phyloP scores from a whole-genome alignment of 2,797 vertebrate species.

The Momotus momota region DNA sequence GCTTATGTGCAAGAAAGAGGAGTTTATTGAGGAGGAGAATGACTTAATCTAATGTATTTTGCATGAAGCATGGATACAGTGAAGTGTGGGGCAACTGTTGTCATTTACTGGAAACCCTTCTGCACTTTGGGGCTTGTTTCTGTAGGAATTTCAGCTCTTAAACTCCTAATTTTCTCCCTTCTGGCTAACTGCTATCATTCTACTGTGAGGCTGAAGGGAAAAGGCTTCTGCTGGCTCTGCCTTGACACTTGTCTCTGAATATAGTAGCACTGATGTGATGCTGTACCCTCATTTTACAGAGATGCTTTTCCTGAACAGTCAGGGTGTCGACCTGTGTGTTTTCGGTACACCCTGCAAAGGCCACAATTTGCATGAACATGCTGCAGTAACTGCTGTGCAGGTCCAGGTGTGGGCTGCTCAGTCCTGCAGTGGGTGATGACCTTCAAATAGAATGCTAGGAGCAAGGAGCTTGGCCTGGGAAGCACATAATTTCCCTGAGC shows the following conservation, averaged over 20 bases:
- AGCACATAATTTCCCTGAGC: neutral
- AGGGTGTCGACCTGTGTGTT: accelerated
- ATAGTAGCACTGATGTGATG: neutral
- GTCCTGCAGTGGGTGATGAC: neutral
- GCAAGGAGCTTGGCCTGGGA: neutral
- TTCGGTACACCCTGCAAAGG: accelerated
- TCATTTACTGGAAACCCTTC: neutral
- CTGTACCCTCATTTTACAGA: accelerated
- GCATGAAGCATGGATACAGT: neutral
- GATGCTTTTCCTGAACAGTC: neutral
- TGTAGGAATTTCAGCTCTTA: neutral
- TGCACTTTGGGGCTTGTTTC: neutral
- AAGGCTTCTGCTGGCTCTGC: neutral
- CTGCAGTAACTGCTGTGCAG: neutral
- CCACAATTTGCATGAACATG: neutral
- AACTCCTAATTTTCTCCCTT: neutral
- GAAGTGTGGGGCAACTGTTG: neutral
- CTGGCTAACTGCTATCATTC: neutral
- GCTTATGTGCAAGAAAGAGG: neutral
- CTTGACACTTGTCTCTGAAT: neutral
- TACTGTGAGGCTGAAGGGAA: neutral
- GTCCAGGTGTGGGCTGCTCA: neutral
- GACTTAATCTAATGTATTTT: neutral
- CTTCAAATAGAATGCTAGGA: neutral
- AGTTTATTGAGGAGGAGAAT: neutral